Evolutionary conservation across 1,140 invertebrate genomes (phyloP), one percentile per base, ranked within the genome.

Genomic region (Aradophagus sp.): DNA sequence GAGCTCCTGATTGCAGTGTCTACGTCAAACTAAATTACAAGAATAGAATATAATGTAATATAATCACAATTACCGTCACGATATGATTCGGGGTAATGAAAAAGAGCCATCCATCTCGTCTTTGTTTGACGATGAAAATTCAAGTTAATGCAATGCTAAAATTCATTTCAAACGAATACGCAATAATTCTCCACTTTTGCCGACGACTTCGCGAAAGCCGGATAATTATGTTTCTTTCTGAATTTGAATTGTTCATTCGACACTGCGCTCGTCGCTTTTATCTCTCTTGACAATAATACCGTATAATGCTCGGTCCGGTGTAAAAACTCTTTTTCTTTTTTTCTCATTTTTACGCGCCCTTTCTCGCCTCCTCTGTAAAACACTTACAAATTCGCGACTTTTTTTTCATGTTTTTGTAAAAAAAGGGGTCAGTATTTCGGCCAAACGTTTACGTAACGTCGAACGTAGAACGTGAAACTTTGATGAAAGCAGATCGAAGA

Each of bases 161-260:
- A 45, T 66, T 44, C 53, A 50, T 45, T 58, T 50, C 16, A 45
- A 26, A 50, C 47, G 55, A 67, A 59, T 47, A 29, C 39, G 47
- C 55, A 53, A 59, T 67, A 59, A 45, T 67, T 59, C 55, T 59
- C 23, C 38, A 67, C 63, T 67, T 67, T 38, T 58, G 38, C 15
- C 15, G 35, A 42, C 23, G 26, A 32, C 42, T 47, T 39, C 26
- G 27, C 34, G 39, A 34, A 27, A 38, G 47, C 42, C 14, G 41
- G 8, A 45, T 67, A 67, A 67, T 67, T 67, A 59, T 67, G 41
- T 59, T 52, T 59, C 53, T 56, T 67, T 45, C 23, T 59, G 47
- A 67, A 67, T 67, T 67, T 59, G 45, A 58, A 67, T 67, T 67
- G 63, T 67, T 59, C 34, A 52, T 59, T 59, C 53, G 26, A 50